These are phyloP conservation scores for Heliconius erato DNA, from an alignment of 2,888 invertebrate genomes.

Conservation along the genomic window DNA sequence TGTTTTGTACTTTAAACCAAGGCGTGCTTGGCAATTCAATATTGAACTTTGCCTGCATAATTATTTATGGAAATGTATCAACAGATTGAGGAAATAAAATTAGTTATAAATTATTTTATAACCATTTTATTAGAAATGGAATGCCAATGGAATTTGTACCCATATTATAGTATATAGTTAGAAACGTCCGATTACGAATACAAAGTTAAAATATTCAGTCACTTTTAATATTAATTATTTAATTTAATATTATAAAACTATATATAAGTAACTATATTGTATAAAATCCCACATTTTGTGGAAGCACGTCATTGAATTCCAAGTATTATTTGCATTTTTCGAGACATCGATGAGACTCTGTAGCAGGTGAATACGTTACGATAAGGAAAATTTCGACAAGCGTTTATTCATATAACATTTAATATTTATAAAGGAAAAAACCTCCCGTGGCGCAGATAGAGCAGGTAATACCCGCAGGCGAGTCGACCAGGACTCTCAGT, in stretches of 20 bases:
- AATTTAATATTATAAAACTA: not conserved
- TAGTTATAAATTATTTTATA: not conserved
- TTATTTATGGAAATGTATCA: not conserved
- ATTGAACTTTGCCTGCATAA: not conserved
- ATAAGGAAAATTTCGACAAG: constrained; percentile 26
- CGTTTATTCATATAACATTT: not conserved
- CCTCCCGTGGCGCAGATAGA: not conserved
- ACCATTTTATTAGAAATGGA: no score
- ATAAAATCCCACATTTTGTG: not conserved
- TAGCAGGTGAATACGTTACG: not conserved
- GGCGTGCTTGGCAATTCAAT: not conserved
- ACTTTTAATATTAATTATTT: not conserved
- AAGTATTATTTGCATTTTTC: constrained; percentile 21
- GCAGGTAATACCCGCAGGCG: not conserved
- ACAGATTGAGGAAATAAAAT: not conserved
- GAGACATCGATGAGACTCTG: constrained; percentile 26
- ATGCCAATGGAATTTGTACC: not conserved
- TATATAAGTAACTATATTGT: not conserved
- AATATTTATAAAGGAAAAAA: not conserved
- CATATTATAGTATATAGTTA: no score
- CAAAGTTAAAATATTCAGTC: not conserved
- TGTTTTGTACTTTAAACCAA: not conserved
- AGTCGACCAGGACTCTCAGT: not conserved
- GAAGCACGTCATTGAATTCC: constrained; percentile 9
- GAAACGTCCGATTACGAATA: no score